Evolutionary conservation across 2,797 vertebrate species (phyloP), one percentile per base, ranked within the genome.

Genomic region (Xyrichtys novacula): DNA sequence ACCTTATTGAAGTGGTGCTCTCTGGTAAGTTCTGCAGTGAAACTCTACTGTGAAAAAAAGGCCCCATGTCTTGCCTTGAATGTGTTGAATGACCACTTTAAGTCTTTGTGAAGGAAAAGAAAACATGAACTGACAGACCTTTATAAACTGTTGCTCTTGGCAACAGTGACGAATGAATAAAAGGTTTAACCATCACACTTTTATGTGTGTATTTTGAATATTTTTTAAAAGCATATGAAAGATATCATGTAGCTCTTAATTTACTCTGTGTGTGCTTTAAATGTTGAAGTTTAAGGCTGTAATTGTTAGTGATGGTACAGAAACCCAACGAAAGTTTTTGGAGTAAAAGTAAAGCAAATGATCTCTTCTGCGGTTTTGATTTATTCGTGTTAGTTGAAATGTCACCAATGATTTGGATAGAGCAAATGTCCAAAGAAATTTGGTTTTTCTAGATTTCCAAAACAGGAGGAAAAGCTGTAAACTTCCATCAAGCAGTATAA

Each of bases 1-100:
- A 95, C 84, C 91, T 95, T 26, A 94, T 95, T 15, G 94, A 95
- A 80, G 94, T 98, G 85, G 97, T 99, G 69, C 95, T 99, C 44
- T 99, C 97, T 66, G 97, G 97, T 99, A 83, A 0, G 87, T 20
- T 7, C 26, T 14, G 22, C 26, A 20, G n/a, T 16, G 11, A 25
- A 64, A 2, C 28, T 12, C 1, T 15, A 20, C 11, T 25, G 6
- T 12, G 8, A 40, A 5, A 6, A 25, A n/a, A 12, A 44, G 32
- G 31, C 7, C 2, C 34, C 11, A 11, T 23, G 36, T 20, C 4
- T 22, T 26, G 85, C 32, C 7, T 25, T 14, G 15, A 36, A 40
- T 26, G 22, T n/a, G 14, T 26, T 15, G 17, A 25, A 10, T 22
- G 17, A 12, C 9, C 1, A 4, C 15, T 54, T 54, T 29, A 12